Evolutionary conservation across 2,888 invertebrate species (phyloP).

Genomic region (Phengaris arion): DNA sequence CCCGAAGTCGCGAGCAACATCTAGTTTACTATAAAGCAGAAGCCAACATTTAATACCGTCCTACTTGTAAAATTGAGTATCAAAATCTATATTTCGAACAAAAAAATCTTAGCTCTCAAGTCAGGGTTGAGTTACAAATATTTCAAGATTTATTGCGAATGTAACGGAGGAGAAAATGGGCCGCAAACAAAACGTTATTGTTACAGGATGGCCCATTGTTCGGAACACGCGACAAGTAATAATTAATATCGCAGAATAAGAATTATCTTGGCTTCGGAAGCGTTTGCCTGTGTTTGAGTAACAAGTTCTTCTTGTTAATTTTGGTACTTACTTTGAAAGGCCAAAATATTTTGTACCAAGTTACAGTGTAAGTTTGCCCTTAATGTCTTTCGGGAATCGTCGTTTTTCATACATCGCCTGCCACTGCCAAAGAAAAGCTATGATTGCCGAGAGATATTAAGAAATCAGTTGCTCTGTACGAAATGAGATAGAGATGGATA

Average conservation of each 20-base stretch:
- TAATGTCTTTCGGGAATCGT: no score
- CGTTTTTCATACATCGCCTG: no score
- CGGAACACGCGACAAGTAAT: background rate
- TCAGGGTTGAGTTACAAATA: conserved; percentile 13
- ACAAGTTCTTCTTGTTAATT: background rate
- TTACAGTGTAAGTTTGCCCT: no score
- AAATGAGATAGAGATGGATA: no score
- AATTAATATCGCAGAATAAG: conserved; percentile 20
- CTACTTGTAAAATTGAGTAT: background rate
- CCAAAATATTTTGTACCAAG: no score
- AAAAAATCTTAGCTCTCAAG: conserved; percentile 6
- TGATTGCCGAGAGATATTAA: no score
- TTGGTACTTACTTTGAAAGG: no score
- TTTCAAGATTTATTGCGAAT: conserved; percentile 10
- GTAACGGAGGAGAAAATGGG: conserved; percentile 21
- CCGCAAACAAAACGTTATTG: conserved; percentile 27
- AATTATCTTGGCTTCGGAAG: background rate
- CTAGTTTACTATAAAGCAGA: no score
- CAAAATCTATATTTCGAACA: background rate
- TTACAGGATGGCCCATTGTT: conserved; percentile 14
- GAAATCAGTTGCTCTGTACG: no score
- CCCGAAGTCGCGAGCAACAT: no score
- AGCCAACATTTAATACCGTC: background rate
- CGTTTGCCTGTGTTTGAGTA: background rate
- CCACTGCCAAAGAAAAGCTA: no score